phyloP scores from a whole-genome alignment of 2,113 vertebrate species.

The Apodemus sylvaticus region DNA sequence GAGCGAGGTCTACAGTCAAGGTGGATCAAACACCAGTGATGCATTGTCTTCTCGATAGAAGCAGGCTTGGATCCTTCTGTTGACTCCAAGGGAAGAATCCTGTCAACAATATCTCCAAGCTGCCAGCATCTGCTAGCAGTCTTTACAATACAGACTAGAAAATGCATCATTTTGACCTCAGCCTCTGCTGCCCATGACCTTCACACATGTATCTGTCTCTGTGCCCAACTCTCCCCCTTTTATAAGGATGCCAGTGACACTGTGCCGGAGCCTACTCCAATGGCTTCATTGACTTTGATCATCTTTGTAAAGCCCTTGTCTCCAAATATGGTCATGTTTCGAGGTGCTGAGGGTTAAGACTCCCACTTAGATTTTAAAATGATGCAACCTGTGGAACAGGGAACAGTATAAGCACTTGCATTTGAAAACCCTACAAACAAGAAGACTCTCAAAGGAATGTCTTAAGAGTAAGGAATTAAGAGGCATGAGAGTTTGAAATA shows the following conservation, averaged over 20 bases:
- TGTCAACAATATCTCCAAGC: not conserved
- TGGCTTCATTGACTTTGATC: not conserved
- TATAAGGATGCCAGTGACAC: not conserved
- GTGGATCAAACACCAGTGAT: not conserved
- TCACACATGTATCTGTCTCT: not conserved
- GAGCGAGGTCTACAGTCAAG: not conserved
- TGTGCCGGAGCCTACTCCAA: not conserved
- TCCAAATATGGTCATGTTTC: conserved; percentile 3
- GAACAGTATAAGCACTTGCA: not conserved
- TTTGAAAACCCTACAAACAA: not conserved
- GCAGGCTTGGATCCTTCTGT: not conserved
- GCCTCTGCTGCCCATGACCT: not conserved
- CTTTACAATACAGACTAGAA: not conserved
- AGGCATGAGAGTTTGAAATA: not conserved
- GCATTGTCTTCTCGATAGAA: too few relatives aligned
- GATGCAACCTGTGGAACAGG: not conserved
- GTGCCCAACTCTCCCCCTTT: not conserved
- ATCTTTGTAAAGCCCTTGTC: not conserved
- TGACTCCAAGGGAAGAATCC: not conserved
- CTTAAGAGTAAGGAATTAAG: not conserved
- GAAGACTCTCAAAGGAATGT: not conserved
- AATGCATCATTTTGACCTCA: not conserved
- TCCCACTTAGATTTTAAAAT: not conserved
- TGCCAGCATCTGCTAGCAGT: not conserved
- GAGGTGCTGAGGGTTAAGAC: not conserved